Base-by-base conservation (phyloP, 2,888 invertebrate species). In the Stegana nigrithorax region DNA sequence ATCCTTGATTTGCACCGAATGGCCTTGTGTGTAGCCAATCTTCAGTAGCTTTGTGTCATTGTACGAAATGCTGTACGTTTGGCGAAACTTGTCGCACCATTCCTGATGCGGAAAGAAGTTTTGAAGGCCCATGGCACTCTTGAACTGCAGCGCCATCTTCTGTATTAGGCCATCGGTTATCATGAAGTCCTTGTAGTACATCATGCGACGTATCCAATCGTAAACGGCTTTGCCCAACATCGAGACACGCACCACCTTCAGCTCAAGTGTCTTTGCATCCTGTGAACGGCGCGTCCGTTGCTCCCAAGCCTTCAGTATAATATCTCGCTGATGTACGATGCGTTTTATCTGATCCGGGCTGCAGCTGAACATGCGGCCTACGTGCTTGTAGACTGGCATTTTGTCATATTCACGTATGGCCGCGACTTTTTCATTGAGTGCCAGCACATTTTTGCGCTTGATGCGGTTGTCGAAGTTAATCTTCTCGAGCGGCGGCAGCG, bases 331-430 rank as follows among this genome's bases (percentile, higher is more conserved):
- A 59, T 79, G 81, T 12, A 84, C 78, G 45, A 84, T 84, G 7
- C 84, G 81, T 32, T 84, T 84, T 45, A 84, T 84, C 67, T 84
- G 84, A 72, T 84, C 84, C 25, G 84, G 84, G 68, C 84, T 84
- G 65, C 84, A 84, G 58, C 82, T 80, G 60, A 84, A 84, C 63
- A 81, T 69, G 0, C 84, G 77, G 0, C 84, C 84, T n/a, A 84
- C 81, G 50, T 82, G 83, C 63, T 84, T 84, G 63, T 84, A 84
- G 1, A 84, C 80, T 0, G 84, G 84, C 58, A 78, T 74, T 2
- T 74, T 75, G 67, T 83, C 82, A 62, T 83, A 84, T 65, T 84
- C 82, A n/a, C 84, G 76, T 47, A 84, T 68, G 4, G 84, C 84
- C 0, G 83, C 81, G 23, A 84, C 84, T 65, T 84, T 84, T 57